These are phyloP conservation scores for Glaucopsyche alexis DNA, from an alignment of 2,888 invertebrate species.

Conservation along the genomic window DNA sequence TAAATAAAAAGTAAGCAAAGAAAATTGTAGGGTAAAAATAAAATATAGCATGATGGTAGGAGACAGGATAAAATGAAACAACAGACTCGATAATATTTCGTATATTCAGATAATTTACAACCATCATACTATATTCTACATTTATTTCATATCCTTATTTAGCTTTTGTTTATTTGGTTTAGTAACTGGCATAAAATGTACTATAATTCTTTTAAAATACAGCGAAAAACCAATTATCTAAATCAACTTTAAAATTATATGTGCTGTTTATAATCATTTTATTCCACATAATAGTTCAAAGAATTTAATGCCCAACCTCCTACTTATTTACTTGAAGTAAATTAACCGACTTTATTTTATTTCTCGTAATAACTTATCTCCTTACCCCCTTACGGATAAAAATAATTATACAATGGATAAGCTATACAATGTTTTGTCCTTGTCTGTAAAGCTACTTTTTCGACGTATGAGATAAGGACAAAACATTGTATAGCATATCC, in stretches of 20 bases:
- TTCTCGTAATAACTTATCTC: no score
- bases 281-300: no score
- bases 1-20: slow-evolving; percentile 11
- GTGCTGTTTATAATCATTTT: no score
- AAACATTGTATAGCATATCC: no score
- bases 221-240: not conserved
- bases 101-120: slow-evolving; percentile 60
- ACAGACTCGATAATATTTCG: slow-evolving; percentile 49
- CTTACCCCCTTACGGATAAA: no score
- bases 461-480: no score
- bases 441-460: no score
- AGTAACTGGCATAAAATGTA: not conserved
- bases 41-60: slow-evolving; percentile 74
- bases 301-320: no score
- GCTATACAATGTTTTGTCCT: no score
- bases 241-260: no score
- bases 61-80: slow-evolving; percentile 68
- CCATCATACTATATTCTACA: slow-evolving; percentile 74
- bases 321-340: not conserved
- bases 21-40: slow-evolving; percentile 27
- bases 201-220: not conserved
- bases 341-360: not conserved
- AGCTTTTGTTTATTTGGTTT: not conserved
- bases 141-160: not conserved
- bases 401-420: no score